Conservation (phyloP, 2,113 vertebrate species). For the Alaudala cheleensis region DNA sequence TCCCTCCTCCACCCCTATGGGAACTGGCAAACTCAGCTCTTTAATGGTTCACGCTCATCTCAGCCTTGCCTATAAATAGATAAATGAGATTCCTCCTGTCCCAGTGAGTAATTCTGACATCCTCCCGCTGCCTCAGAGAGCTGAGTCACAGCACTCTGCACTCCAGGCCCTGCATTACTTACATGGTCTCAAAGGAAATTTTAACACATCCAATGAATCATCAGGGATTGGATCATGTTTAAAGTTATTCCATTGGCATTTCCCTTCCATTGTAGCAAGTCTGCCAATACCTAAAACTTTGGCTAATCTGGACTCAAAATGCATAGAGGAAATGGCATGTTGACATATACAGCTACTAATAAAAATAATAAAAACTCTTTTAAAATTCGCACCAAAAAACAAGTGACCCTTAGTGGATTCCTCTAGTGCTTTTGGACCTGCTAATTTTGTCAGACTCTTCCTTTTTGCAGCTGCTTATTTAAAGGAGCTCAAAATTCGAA, state of each 20-base stretch:
- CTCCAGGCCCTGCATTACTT: slow-evolving; percentile 65
- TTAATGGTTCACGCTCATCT: slow-evolving; percentile 27
- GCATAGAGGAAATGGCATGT: slow-evolving; percentile 46
- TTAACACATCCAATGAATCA: slow-evolving; percentile 81
- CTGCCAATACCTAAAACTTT: slow-evolving; percentile 55
- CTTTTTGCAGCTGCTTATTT: slow-evolving; percentile 24
- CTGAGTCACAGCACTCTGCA: slow-evolving; percentile 74
- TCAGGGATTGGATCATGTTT: slow-evolving; percentile 71
- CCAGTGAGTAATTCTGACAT: slow-evolving; percentile 88
- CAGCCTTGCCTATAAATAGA: slow-evolving; percentile 85
- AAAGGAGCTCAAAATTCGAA: background rate
- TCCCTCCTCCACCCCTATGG: background rate
- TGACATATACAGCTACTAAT: slow-evolving; percentile 47
- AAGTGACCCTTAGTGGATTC: background rate
- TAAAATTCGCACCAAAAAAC: slow-evolving; percentile 6
- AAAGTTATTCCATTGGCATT: slow-evolving; percentile 74
- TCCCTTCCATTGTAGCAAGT: slow-evolving; percentile 64
- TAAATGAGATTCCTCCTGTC: slow-evolving; percentile 88
- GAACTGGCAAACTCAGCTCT: slow-evolving; percentile 66
- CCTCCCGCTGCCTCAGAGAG: slow-evolving; percentile 69
- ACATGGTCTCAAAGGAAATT: slow-evolving; percentile 78
- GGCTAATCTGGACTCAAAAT: slow-evolving; percentile 46
- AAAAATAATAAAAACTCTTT: slow-evolving; percentile 3
- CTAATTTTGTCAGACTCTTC: slow-evolving; percentile 6
- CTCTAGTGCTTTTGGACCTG: background rate